Evolutionary conservation across 2,113 vertebrate genomes (phyloP).

Genomic region (Sinocyclocheilus maitianheensis): DNA sequence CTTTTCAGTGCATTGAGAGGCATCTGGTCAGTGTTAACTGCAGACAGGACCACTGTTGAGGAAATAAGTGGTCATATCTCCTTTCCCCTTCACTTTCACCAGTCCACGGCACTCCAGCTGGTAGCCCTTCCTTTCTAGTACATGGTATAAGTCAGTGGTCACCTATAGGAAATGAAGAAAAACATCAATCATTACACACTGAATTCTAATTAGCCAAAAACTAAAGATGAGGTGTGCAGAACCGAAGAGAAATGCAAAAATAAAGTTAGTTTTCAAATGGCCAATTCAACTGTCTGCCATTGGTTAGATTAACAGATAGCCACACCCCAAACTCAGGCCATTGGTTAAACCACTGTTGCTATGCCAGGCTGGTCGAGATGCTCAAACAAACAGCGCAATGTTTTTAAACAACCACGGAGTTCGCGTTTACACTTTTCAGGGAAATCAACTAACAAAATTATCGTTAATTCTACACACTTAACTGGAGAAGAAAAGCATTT

Average conservation of each 20-base stretch:
- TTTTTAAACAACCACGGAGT: not conserved
- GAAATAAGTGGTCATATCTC: slow-evolving; percentile 98
- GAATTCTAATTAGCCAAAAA: not conserved
- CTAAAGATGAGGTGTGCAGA: not conserved
- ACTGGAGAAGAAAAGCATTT: not conserved
- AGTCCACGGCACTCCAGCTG: slow-evolving; percentile 89
- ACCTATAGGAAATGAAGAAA: slow-evolving; percentile 75
- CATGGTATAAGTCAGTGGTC: slow-evolving; percentile 92
- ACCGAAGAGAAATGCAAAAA: not conserved
- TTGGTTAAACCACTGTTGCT: not conserved
- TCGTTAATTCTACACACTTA: not conserved
- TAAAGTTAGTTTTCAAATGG: not conserved
- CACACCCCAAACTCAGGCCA: not conserved
- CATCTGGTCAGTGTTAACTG: slow-evolving; percentile 78
- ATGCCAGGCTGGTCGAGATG: not conserved
- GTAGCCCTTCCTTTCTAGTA: slow-evolving; percentile 91
- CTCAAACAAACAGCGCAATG: not conserved
- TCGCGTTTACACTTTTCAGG: not conserved
- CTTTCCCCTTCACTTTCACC: slow-evolving; percentile 97
- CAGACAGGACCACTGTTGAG: slow-evolving; percentile 86
- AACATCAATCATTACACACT: not conserved
- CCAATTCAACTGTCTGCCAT: not conserved
- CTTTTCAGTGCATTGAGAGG: slow-evolving; percentile 67
- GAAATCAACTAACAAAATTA: not conserved
- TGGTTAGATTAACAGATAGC: not conserved